A percentile compares a stretch with the other conserved stretches of the same genome.
Conservation (phyloP, 2,888 invertebrate genomes). For the Smittia sp. region DNA sequence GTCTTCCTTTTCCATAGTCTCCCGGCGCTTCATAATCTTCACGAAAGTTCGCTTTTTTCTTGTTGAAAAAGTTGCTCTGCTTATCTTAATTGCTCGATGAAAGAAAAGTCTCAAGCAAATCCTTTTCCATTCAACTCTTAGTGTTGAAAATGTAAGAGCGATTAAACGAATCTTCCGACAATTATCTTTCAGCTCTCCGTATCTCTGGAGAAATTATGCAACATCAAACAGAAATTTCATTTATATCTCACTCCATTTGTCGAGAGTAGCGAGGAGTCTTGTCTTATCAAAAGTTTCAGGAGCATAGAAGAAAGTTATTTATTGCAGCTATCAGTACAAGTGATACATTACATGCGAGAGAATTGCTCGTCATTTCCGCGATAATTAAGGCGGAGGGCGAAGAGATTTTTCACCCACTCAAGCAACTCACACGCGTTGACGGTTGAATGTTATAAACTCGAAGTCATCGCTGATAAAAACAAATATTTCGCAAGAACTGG, state of each 20-base stretch:
- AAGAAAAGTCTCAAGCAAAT: not conserved
- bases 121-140: not conserved
- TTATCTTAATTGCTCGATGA: slow-evolving; percentile 10
- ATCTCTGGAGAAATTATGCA: slow-evolving; percentile 3
- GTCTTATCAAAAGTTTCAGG: not conserved
- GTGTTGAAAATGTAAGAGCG: slow-evolving; percentile 15
- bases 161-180: slow-evolving; percentile 19
- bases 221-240: not conserved
- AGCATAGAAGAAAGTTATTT: slow-evolving; percentile 3
- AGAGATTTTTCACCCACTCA: not conserved
- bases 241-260: not conserved
- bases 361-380: slow-evolving; percentile 36
- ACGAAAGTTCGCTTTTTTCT: slow-evolving; percentile 10
- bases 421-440: not conserved
- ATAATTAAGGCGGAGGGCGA: slow-evolving; percentile 2
- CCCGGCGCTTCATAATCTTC: slow-evolving; percentile 8
- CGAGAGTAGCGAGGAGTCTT: not conserved
- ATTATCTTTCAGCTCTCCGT: not conserved
- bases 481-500: slow-evolving; percentile 7
- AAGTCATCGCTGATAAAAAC: slow-evolving; percentile 14
- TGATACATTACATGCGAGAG: slow-evolving; percentile 10
- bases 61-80: slow-evolving; percentile 4
- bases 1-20: not conserved
- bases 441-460: not conserved
- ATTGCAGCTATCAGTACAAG: slow-evolving; percentile 30